phyloP scores from a whole-genome alignment of 2,888 invertebrate genomes.

The Trachelus troglodyta region DNA sequence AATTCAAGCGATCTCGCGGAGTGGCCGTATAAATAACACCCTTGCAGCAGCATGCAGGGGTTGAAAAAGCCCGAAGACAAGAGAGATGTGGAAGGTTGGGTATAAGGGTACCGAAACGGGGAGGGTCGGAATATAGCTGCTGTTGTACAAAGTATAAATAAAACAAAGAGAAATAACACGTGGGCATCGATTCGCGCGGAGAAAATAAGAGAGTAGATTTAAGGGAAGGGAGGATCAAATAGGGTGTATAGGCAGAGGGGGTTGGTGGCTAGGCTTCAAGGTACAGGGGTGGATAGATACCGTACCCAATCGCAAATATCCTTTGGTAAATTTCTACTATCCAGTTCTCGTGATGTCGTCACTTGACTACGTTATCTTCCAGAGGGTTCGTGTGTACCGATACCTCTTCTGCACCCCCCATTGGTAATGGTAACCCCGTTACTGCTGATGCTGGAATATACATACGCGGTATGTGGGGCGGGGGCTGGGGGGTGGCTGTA shows the following conservation, averaged over 20 bases:
- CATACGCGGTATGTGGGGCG: not conserved
- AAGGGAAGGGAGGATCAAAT: slow-evolving; percentile 2
- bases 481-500: not conserved
- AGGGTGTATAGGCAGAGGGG: not conserved
- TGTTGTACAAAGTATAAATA: not conserved
- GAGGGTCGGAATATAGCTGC: not conserved
- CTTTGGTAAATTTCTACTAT: slow-evolving; percentile 22
- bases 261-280: not conserved
- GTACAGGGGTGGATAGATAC: slow-evolving; percentile 7
- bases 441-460: not conserved
- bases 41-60: not conserved
- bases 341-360: slow-evolving; percentile 15
- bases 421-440: not conserved
- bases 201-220: slow-evolving; percentile 8
- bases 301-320: slow-evolving; percentile 25
- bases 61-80: not conserved
- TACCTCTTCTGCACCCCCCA: not conserved
- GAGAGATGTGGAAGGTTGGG: not conserved
- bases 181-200: not conserved
- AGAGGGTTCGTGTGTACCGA: not conserved
- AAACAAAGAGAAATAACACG: not conserved
- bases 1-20: slow-evolving; percentile 4
- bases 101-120: not conserved
- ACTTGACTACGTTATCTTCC: slow-evolving; percentile 32
- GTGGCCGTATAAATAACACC: slow-evolving; percentile 7